phyloP scores from a whole-genome alignment of 2,113 vertebrate genomes.

The Tachuris rubrigastra region DNA sequence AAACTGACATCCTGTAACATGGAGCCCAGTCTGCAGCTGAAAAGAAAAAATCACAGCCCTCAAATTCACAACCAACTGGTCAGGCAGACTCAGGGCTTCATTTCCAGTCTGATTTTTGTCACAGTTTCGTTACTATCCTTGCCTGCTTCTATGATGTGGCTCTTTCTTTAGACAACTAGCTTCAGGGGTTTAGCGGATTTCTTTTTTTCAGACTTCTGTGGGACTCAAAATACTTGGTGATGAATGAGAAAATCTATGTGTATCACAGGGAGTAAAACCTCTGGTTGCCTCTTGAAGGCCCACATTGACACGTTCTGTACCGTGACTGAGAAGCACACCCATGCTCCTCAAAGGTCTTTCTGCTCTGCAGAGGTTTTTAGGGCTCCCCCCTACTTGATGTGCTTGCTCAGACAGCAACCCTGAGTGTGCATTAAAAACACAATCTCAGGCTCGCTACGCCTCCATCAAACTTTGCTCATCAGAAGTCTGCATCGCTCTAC shows the following conservation, averaged over 20 bases:
- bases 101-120: neutral
- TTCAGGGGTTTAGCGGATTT: neutral
- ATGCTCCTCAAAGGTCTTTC: neutral
- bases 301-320: fast-evolving
- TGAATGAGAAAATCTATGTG: neutral
- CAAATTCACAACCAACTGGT: neutral
- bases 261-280: neutral
- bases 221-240: neutral
- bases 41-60: neutral
- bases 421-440: neutral
- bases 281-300: neutral
- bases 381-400: fast-evolving
- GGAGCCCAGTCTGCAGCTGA: neutral
- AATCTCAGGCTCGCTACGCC: fast-evolving
- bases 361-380: neutral
- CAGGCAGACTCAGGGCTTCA: neutral
- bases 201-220: neutral
- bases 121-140: neutral
- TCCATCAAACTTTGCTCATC: neutral
- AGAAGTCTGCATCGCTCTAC: neutral
- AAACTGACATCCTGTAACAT: fast-evolving
- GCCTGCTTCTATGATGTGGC: neutral
- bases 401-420: neutral
- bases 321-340: neutral
- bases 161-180: neutral